Base-by-base conservation (phyloP, 2,113 vertebrate genomes). In the Melanostigma gelatinosum region DNA sequence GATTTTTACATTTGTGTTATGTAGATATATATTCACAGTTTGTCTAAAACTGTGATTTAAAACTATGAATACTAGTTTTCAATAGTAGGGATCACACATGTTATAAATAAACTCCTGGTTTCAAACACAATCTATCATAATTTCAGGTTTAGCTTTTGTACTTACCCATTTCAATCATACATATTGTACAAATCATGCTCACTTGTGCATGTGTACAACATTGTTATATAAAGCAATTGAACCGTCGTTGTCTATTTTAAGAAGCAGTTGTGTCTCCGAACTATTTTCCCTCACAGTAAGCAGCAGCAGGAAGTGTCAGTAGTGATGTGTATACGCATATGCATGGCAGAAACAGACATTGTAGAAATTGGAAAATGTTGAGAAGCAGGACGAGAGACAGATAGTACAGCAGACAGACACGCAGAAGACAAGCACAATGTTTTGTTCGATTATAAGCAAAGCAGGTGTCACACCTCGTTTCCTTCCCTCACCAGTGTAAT, bases 401-500 rank as follows among this genome's bases (percentile, higher is more conserved):
- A 20, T 3, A 46, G 20, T 29, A n/a, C 16, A 48, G 34, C 27
- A 42, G 13, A 42, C 18, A 46, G 10, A 58, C 11, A 57, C 4
- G 54, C 54, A 58, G 55, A 42, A 40, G 38, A 71, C 8, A 62
- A 27, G 20, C 2, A 24, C 6, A 46, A 4, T 52, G 29, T 70
- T 65, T n/a, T 52, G 13, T 68, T 8, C 15, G 8, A 77, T 77
- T 44, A 55, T 46, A 11, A 32, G 7, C 9, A 38, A 57, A 79
- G 40, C 68, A 77, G 6, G 22, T 66, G 32, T 68, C 7, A 54
- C 24, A n/a, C 20, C 38, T 54, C 38, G 60, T 52, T 72, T 66
- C 13, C 50, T 54, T 61, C 29, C 44, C 16, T 83, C 73, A 62
- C 78, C 72, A 58, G 48, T 85, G 58, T 91, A 85, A 90, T 82